Conservation (phyloP, 2,888 invertebrate species). For the Tachina fera region DNA sequence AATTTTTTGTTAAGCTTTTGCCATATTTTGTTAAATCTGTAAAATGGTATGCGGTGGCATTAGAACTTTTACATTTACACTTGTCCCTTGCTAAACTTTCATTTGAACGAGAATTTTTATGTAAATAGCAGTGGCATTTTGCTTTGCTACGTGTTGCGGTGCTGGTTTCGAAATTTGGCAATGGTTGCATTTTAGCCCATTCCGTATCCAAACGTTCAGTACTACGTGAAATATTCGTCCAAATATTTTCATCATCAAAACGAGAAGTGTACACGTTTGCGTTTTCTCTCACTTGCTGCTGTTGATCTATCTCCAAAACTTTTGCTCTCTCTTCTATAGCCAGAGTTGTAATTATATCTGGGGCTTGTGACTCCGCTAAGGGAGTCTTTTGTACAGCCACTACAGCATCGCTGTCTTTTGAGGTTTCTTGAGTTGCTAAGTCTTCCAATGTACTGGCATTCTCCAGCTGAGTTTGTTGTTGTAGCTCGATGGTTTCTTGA, state of each 20-base stretch:
- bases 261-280: slow-evolving; percentile 78
- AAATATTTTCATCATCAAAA: slow-evolving; percentile 77
- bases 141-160: slow-evolving; percentile 51
- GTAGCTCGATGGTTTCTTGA: slow-evolving; percentile 44
- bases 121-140: slow-evolving; percentile 73
- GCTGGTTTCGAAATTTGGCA: slow-evolving; percentile 74
- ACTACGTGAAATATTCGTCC: slow-evolving; percentile 78
- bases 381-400: neutral
- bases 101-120: slow-evolving; percentile 19
- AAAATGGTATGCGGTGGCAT: slow-evolving; percentile 1
- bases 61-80: slow-evolving; percentile 46
- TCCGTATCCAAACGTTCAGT: slow-evolving; percentile 77
- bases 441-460: neutral
- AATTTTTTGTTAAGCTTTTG: slow-evolving; percentile 49
- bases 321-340: neutral
- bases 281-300: slow-evolving; percentile 72
- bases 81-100: slow-evolving; percentile 1
- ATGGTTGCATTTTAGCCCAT: slow-evolving; percentile 79
- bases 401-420: slow-evolving; percentile 48
- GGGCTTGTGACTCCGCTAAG: slow-evolving; percentile 9
- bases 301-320: neutral
- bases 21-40: slow-evolving; percentile 59
- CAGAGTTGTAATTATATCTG: neutral
- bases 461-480: slow-evolving; percentile 15
- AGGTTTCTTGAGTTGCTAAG: slow-evolving; percentile 8